Percentiles rank a stretch among this genome's conserved stretches.
These are phyloP conservation scores for Oryzias sinensis DNA, from an alignment of 2,797 vertebrate species.

Conservation along the genomic window DNA sequence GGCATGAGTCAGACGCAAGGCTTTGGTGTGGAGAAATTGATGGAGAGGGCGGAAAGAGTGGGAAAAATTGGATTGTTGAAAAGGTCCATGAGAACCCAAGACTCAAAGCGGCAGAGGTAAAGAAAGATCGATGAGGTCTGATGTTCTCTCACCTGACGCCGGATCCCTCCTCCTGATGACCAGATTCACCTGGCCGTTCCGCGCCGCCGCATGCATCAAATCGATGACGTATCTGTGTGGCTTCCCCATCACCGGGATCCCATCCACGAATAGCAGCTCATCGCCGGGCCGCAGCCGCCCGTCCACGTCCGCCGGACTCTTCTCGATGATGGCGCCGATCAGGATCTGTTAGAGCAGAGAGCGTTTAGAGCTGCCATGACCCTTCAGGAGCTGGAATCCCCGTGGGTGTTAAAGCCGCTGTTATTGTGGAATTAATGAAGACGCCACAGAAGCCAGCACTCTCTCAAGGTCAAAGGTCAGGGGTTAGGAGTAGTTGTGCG, in stretches of 20 bases:
- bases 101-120: constrained; percentile 15
- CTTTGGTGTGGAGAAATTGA: constrained; percentile 51
- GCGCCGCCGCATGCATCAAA: constrained; percentile 95
- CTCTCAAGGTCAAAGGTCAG: constrained; percentile 63
- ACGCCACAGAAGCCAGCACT: constrained; percentile 54
- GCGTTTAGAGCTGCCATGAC: fast-evolving
- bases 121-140: constrained; percentile 7
- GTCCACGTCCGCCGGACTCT: constrained; percentile 94
- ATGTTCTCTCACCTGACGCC: constrained; percentile 76
- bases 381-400: background rate
- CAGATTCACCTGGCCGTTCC: constrained; percentile 93
- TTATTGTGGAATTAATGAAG: constrained; percentile 29
- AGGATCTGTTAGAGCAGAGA: constrained; percentile 80
- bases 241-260: constrained; percentile 93
- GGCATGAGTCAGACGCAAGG: constrained; percentile 52
- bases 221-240: constrained; percentile 98
- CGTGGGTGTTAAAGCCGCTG: constrained; percentile 39
- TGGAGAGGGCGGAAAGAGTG: constrained; percentile 43
- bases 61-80: constrained; percentile 49
- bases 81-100: constrained; percentile 22
- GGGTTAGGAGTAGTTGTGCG: constrained; percentile 38
- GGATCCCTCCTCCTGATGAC: constrained; percentile 91
- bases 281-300: constrained; percentile 94
- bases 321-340: constrained; percentile 96
- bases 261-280: constrained; percentile 93